Evolutionary conservation across 2,113 vertebrate species (phyloP), one percentile per base, ranked within the genome.

Genomic region (Rhadina sibilatrix): DNA sequence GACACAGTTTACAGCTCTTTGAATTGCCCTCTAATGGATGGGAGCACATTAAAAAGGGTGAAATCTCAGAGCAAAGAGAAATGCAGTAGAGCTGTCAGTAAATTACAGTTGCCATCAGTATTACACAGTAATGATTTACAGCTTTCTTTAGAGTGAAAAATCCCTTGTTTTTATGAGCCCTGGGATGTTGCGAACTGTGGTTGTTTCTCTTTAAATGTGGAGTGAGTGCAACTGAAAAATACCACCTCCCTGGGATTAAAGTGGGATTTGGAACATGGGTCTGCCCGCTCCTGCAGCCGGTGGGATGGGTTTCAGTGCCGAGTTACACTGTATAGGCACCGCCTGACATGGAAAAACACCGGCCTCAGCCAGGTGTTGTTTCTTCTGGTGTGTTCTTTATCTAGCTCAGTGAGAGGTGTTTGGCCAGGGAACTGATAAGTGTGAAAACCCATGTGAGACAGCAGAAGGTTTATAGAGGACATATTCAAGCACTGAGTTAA

Each of bases 261-360:
- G 27, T 65, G 75, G 33, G 23, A 5, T 61, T 83, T 63, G 8
- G 56, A 46, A 6, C 12, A 1, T 1, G 2, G 22, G 8, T 35
- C 65, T 87, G 49, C 54, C 19, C 53, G 37, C 44, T 78, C 38
- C 46, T 5, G 15, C 78, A 63, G 72, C 33, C 3, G 0, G 15
- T 28, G 77, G 74, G 56, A 11, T 5, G 12, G 40, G 38, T 77
- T n/a, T 49, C 59, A 21, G 82, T 25, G 82, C 87, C 54, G 35
- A 30, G 15, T 44, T 14, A 16, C 31, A 15, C 0, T 1, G 9
- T 2, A 2, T 6, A 2, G 52, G 70, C 83, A 86, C 71, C 10
- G 12, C 77, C 21, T 53, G 59, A 22, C 22, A 3, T 37, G 90
- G 93, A 95, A 94, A 92, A 96, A n/a, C 19, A 38, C 68, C 5